A percentile compares a stretch with the other conserved stretches of the same genome.
Conservation (phyloP, 2,888 invertebrate species). For the Phragmatobia fuliginosa region DNA sequence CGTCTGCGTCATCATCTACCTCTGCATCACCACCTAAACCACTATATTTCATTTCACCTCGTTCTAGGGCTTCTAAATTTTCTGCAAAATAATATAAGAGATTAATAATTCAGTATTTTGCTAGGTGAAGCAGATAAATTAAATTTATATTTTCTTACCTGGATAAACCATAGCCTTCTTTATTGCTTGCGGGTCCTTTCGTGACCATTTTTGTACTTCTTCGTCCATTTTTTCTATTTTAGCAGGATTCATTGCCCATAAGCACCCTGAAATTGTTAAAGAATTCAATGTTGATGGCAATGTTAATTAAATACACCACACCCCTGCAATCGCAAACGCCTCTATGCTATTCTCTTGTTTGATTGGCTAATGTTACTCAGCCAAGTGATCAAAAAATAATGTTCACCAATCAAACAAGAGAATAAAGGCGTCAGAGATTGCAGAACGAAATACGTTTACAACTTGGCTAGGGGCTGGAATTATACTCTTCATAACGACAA, state of each 20-base stretch:
- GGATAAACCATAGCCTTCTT: conserved; percentile 98
- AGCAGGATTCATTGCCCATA: conserved; percentile 98
- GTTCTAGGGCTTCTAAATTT: conserved; percentile 92
- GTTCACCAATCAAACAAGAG: too few relatives aligned
- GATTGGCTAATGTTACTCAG: too few relatives aligned
- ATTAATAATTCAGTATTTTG: background rate
- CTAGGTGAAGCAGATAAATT: background rate
- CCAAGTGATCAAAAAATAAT: too few relatives aligned
- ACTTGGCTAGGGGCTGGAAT: too few relatives aligned
- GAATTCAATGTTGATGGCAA: background rate
- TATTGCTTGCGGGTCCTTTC: conserved; percentile 97
- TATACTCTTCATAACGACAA: background rate
- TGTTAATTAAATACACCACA: background rate
- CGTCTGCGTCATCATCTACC: conserved; percentile 85
- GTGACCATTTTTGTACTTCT: conserved; percentile 98
- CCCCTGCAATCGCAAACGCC: too few relatives aligned
- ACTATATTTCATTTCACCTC: conserved; percentile 95
- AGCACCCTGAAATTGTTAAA: conserved; percentile 87
- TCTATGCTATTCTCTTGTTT: too few relatives aligned
- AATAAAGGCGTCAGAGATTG: too few relatives aligned
- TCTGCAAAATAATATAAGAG: conserved; percentile 79
- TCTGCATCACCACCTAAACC: conserved; percentile 90
- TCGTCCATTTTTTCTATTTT: conserved; percentile 99
- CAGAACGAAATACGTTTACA: too few relatives aligned
- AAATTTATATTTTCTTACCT: conserved; percentile 77